Evolutionary conservation across 2,888 invertebrate genomes (phyloP), one percentile per base, ranked within the genome.

Genomic region (Tenthredo notha): DNA sequence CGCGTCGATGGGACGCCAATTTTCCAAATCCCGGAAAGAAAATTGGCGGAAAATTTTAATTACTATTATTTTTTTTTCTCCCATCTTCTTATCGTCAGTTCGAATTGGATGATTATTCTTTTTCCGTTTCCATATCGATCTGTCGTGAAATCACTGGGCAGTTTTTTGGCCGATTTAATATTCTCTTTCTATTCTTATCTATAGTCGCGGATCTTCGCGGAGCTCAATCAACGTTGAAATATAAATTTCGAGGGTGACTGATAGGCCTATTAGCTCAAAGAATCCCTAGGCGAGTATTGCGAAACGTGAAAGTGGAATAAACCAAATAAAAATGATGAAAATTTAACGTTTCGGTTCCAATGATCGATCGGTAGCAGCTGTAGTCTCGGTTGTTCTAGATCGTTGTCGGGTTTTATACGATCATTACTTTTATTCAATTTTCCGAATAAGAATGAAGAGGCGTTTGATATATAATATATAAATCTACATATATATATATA

Each of bases 181-280:
- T 25, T 61, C 7, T n/a, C 7, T 54, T n/a, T n/a, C n/a, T 25
- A 25, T 21, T 9, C 1, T 1, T 25, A 9, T 61, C 12, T 25
- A 61, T 25, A 61, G 61, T 25, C 61, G n/a, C 21, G 0, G 12
- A 61, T 61, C 10, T 3, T 61, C 25, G 25, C 37, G 40, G 6
- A 37, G 37, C 40, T 72, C 70, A 15, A 40, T 72, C 70, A 21
- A 37, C 40, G 70, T 72, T 72, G 29, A 72, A 40, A 72, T 72
- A 72, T 72, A 37, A 9, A 40, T 72, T 40, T 40, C 70, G 1
- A 0, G 70, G 21, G 40, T 72, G 70, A 72, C 70, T 40, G 70
- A 72, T 72, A n/a, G 70, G 37, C 70, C 70, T 72, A 72, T 72
- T 72, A 72, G 70, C 40, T n/a, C 37, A 7, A 37, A 25, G 9